These are phyloP conservation scores for Neotragus moschatus DNA, from an alignment of 2,113 vertebrate species.

Conservation along the genomic window DNA sequence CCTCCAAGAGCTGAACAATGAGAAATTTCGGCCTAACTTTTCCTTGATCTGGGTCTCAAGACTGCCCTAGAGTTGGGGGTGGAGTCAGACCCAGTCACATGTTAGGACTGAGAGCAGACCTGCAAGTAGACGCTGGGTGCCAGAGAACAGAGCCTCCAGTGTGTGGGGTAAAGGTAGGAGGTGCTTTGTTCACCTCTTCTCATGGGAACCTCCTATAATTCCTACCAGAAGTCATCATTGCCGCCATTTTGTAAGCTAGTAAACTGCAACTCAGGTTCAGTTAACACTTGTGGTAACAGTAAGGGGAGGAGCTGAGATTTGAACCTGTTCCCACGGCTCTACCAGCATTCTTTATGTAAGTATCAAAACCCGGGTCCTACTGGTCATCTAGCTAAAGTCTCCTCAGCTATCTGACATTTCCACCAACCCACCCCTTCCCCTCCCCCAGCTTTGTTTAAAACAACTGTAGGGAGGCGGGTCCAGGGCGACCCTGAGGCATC, in stretches of 20 bases:
- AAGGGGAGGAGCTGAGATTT: neutral
- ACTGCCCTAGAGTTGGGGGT: neutral
- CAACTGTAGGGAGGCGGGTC: neutral
- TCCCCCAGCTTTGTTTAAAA: neutral
- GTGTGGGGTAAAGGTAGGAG: neutral
- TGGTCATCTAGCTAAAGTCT: neutral
- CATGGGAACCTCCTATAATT: neutral
- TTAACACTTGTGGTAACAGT: neutral
- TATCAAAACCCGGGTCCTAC: neutral
- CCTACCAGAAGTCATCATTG: neutral
- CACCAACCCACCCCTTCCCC: neutral
- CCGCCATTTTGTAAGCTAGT: neutral
- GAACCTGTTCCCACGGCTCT: neutral
- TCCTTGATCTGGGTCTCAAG: neutral
- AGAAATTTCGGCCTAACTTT: neutral
- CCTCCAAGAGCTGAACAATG: neutral
- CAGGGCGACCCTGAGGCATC: neutral
- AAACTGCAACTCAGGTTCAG: neutral
- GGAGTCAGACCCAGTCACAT: neutral
- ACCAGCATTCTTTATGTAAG: neutral
- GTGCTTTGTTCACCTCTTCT: neutral
- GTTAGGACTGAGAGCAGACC: neutral
- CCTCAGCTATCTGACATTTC: neutral
- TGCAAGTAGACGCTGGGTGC: accelerated
- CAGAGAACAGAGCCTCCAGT: neutral